Base-by-base conservation (phyloP, 2,797 vertebrate genomes). In the Gambusia yucatana region DNA sequence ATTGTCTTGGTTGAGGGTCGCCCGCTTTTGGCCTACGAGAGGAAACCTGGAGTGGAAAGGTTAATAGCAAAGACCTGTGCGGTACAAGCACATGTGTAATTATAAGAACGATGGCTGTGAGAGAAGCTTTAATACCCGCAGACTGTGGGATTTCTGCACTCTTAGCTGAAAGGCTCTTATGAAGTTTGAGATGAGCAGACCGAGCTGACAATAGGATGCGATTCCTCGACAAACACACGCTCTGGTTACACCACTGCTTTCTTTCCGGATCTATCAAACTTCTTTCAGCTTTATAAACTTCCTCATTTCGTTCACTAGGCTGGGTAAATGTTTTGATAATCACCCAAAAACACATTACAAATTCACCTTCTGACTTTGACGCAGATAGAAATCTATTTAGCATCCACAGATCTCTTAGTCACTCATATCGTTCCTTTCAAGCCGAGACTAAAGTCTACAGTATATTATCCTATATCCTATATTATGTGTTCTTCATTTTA, bases 11-110 rank as follows among this genome's bases (percentile, higher is more conserved):
- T 82, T 83, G 72, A 71, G 87, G 90, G 86, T 87, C 43, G 30
- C 84, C 83, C 76, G 87, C 84, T 89, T 87, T 86, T 80, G 80
- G 85, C 89, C 91, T 87, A 89, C 83, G 84, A 88, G 84, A 87
- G 74, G 77, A 83, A 86, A 91, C 82, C 79, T 77, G 78, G 81
- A 85, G 69, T 86, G 84, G 72, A 86, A 83, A 88, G 88, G 89
- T 90, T 94, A 92, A 90, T 88, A 81, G 82, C 77, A 77, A 67
- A 63, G 76, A 82, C 83, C 81, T 79, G 78, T 86, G 80, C 77
- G 77, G 86, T 76, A 78, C 81, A 84, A 83, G 78, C 28, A 69
- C 47, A 82, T 61, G 55, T 88, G 77, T 92, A 92, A 92, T 89
- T 89, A 83, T 82, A 86, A 90, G 82, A 89, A 79, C 57, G 72